These are phyloP conservation scores for Ennomos quercinarius DNA, from an alignment of 2,888 invertebrate genomes.

Conservation along the genomic window DNA sequence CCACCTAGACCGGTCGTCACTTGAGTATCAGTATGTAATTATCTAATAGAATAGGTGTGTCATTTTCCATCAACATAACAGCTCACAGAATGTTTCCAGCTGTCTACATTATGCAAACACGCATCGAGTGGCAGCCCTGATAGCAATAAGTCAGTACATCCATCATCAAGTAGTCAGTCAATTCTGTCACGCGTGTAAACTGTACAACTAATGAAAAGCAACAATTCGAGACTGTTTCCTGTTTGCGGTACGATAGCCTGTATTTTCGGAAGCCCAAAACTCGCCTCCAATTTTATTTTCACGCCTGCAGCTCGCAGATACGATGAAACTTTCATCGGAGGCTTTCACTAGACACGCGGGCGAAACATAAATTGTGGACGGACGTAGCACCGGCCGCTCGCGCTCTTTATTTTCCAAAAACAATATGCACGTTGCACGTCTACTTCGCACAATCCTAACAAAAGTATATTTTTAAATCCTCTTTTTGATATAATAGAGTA, in stretches of 20 bases:
- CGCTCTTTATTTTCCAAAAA: slow-evolving; percentile 40
- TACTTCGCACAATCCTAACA: slow-evolving; percentile 30
- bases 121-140: slow-evolving; percentile 27
- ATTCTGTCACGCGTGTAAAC: slow-evolving; percentile 35
- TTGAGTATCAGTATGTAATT: no score
- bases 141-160: slow-evolving; percentile 28
- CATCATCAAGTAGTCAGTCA: slow-evolving; percentile 35
- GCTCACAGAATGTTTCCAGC: slow-evolving; percentile 26
- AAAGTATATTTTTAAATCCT: slow-evolving; percentile 20
- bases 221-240: slow-evolving; percentile 44
- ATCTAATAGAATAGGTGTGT: neutral
- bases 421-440: slow-evolving; percentile 32
- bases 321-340: slow-evolving; percentile 82
- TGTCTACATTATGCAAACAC: slow-evolving; percentile 34
- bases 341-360: slow-evolving; percentile 77
- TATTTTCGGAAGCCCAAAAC: slow-evolving; percentile 68
- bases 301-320: slow-evolving; percentile 38
- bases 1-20: no score
- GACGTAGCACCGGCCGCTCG: slow-evolving; percentile 33
- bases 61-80: neutral
- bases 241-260: slow-evolving; percentile 45
- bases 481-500: no score
- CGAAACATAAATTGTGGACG: slow-evolving; percentile 66
- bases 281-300: slow-evolving; percentile 61
- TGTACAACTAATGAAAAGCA: slow-evolving; percentile 40